Conservation (phyloP, 2,888 invertebrate species). For the Lasioglossum vierecki region DNA sequence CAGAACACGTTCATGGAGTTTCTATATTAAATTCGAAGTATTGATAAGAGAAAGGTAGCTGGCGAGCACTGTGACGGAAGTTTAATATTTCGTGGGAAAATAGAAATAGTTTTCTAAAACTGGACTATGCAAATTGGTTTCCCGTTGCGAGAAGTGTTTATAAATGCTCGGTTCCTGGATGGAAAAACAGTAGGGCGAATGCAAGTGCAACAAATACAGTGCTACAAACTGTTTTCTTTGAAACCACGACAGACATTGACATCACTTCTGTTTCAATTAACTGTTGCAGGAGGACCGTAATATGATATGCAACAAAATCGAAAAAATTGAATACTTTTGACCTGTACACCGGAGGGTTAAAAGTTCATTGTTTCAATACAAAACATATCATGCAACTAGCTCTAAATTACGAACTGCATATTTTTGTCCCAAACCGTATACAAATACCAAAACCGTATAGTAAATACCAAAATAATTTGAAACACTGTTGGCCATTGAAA, state of each 20-base stretch:
- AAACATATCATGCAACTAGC: too few relatives aligned
- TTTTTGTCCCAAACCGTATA: too few relatives aligned
- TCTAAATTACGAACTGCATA: too few relatives aligned
- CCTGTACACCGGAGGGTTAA: too few relatives aligned
- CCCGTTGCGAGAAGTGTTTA: not conserved
- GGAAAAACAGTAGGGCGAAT: too few relatives aligned
- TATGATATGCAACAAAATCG: not conserved
- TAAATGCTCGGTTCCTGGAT: too few relatives aligned
- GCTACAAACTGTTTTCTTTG: not conserved
- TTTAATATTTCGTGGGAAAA: not conserved
- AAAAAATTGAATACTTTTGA: too few relatives aligned
- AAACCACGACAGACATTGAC: not conserved
- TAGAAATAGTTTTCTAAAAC: not conserved
- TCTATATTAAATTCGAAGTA: not conserved
- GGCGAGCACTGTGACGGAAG: not conserved
- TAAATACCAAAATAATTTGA: not conserved
- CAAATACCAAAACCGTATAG: too few relatives aligned
- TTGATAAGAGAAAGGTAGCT: not conserved
- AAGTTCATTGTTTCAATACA: too few relatives aligned
- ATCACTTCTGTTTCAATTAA: not conserved
- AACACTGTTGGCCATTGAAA: not conserved
- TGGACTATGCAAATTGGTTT: not conserved
- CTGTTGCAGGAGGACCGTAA: not conserved
- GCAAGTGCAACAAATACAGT: not conserved
- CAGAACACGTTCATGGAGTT: not conserved